Percentiles rank a stretch among this genome's conserved stretches.
Evolutionary conservation across 2,113 vertebrate genomes (phyloP).

Genomic region (Boulengeromyrus knoepffleri): DNA sequence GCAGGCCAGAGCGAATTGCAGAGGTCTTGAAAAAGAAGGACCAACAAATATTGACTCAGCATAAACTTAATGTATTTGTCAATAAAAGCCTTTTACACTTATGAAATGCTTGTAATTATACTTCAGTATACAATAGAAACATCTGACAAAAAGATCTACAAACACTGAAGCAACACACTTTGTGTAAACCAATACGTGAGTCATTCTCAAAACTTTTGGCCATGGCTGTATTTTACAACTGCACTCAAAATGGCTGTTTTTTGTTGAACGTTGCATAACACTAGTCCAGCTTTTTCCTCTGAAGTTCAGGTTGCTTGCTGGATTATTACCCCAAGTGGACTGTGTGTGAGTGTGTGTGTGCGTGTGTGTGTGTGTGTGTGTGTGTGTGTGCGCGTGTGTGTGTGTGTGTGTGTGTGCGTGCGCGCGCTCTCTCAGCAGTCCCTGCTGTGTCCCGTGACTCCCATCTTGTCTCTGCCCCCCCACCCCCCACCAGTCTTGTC

Average conservation of each 20-base stretch:
- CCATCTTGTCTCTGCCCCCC: neutral
- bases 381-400: neutral
- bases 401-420: conserved; percentile 9
- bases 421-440: neutral
- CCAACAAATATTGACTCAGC: no score
- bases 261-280: neutral
- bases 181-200: no score
- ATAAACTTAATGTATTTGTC: no score
- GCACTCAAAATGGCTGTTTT: neutral
- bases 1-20: no score
- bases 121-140: no score
- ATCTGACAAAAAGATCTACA: no score
- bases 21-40: no score
- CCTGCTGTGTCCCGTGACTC: neutral
- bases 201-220: no score
- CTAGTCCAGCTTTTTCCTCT: neutral
- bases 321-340: neutral
- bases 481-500: neutral
- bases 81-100: no score
- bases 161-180: no score
- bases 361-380: conserved; percentile 6
- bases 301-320: neutral
- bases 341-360: neutral
- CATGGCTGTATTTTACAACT: neutral
- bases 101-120: no score